phyloP scores from a whole-genome alignment of 2,797 vertebrate genomes.

The Valencia hispanica region DNA sequence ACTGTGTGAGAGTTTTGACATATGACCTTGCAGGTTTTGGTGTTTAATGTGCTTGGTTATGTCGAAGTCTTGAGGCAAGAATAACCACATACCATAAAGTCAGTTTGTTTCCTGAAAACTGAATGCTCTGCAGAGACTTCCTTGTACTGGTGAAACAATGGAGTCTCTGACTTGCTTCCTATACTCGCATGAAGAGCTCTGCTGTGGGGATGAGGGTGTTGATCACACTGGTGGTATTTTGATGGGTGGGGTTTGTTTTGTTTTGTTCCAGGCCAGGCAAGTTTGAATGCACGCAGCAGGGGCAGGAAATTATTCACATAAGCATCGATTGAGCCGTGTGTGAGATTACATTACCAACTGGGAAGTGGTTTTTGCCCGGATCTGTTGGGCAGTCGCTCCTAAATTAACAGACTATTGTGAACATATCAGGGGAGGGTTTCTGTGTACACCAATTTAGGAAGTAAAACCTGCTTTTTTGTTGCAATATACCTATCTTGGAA shows the following conservation, averaged over 20 bases:
- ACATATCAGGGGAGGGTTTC: conserved; percentile 14
- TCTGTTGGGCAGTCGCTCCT: conserved; percentile 39
- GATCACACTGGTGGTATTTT: conserved; percentile 16
- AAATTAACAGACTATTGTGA: conserved; percentile 58
- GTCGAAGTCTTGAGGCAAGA: conserved; percentile 9
- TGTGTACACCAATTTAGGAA: conserved; percentile 16
- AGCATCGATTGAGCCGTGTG: conserved; percentile 24
- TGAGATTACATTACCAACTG: conserved; percentile 55
- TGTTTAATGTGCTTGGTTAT: neutral
- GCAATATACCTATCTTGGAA: neutral
- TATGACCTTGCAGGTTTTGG: neutral
- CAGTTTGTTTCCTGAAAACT: conserved; percentile 48
- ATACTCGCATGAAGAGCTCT: conserved; percentile 29
- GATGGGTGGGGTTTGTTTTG: conserved; percentile 29
- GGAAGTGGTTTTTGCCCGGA: conserved; percentile 63
- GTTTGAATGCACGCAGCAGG: conserved; percentile 62
- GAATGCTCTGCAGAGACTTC: conserved; percentile 54
- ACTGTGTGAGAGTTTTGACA: neutral
- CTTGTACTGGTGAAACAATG: conserved; percentile 69
- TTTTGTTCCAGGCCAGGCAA: conserved; percentile 41
- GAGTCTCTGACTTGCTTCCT: conserved; percentile 60
- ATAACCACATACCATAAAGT: conserved; percentile 18
- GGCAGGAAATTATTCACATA: conserved; percentile 66
- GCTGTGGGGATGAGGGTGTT: conserved; percentile 6
- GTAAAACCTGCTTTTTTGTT: conserved; percentile 17